Evolutionary conservation across 2,113 vertebrate genomes (phyloP).

Genomic region (Pelvicachromis taeniatus): DNA sequence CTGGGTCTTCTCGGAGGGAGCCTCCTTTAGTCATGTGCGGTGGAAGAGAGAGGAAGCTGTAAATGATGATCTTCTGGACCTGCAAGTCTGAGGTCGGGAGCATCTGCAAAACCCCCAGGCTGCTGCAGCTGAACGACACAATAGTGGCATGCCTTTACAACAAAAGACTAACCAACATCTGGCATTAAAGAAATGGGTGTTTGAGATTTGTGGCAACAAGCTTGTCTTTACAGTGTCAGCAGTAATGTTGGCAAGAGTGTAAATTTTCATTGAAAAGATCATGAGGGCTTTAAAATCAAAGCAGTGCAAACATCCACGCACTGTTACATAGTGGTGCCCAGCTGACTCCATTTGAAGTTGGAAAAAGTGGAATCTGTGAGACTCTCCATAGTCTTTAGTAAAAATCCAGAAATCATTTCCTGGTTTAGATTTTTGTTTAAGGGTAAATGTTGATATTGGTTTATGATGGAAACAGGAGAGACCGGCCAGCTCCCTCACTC

Average conservation of each 20-base stretch:
- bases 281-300: not conserved
- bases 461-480: not conserved
- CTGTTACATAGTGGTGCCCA: not conserved
- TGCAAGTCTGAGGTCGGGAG: not conserved
- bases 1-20: not conserved
- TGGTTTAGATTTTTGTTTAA: not conserved
- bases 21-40: not conserved
- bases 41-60: conserved; percentile 33
- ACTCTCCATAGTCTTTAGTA: not conserved
- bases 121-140: conserved; percentile 33
- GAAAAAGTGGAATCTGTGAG: not conserved
- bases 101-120: not conserved
- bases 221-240: not conserved
- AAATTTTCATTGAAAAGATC: not conserved
- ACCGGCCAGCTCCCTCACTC: too few species aligned
- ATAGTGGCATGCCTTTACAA: not conserved
- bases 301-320: not conserved
- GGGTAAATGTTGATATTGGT: not conserved
- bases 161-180: not conserved
- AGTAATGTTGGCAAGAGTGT: fast-evolving
- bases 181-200: not conserved
- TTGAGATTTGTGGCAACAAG: not conserved
- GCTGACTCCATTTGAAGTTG: not conserved
- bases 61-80: conserved; percentile 30
- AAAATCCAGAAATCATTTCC: not conserved